phyloP scores from a whole-genome alignment of 2,888 invertebrate species.

The Rhagophthalmus giganteus region DNA sequence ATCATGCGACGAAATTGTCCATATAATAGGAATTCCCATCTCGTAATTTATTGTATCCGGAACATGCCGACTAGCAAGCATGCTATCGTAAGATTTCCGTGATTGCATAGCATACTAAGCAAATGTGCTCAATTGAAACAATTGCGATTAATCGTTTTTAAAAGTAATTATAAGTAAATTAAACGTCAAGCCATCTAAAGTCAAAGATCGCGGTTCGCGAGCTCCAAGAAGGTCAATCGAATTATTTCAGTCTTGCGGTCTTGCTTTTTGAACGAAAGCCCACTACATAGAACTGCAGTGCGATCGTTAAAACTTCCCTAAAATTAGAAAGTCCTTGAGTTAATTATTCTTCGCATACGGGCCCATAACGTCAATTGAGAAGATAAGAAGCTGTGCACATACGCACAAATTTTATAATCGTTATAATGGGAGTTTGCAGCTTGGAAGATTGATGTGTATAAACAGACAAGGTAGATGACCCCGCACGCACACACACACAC shows the following conservation, averaged over 20 bases:
- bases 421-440: not conserved
- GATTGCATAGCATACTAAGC: not conserved
- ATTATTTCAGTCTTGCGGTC: conserved; percentile 17
- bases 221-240: conserved; percentile 21
- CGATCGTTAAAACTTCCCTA: not conserved
- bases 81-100: not conserved
- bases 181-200: conserved; percentile 17
- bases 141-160: not conserved
- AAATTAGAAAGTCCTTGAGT: not conserved
- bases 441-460: not conserved
- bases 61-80: too few species aligned
- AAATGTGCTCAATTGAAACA: not conserved
- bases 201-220: conserved; percentile 20
- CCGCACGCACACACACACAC: not conserved
- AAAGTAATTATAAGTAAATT: conserved; percentile 21
- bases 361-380: not conserved
- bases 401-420: not conserved
- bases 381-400: not conserved
- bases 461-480: not conserved
- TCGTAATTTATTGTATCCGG: too few species aligned
- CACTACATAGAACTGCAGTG: not conserved
- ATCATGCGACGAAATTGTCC: too few species aligned
- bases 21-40: too few species aligned
- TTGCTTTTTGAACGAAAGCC: conserved; percentile 9
- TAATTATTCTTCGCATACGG: not conserved